A percentile compares a stretch with the other conserved stretches of the same genome.
These are phyloP conservation scores for Proterorhinus semilunaris DNA, from an alignment of 2,113 vertebrate species.

Conservation along the genomic window DNA sequence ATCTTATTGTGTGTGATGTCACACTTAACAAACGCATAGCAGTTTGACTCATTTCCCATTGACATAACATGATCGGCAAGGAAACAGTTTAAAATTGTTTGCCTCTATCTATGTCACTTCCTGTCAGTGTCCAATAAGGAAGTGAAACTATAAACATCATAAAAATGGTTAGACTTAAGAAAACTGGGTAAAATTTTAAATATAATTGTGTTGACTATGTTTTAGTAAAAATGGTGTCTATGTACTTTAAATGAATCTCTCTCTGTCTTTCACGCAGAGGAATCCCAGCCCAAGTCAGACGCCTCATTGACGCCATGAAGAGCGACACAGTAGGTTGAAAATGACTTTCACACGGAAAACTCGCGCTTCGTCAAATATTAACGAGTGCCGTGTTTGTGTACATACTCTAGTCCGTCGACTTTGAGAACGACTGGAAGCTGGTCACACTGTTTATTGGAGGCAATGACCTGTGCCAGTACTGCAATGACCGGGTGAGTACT, in stretches of 20 bases:
- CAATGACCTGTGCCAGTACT: constrained; percentile 91
- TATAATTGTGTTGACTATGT: too few species aligned
- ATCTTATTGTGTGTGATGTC: too few species aligned
- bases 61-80: too few species aligned
- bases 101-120: too few species aligned
- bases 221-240: too few species aligned
- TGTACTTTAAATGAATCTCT: background rate
- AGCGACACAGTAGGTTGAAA: constrained; percentile 76
- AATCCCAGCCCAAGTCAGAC: constrained; percentile 80
- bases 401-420: constrained; percentile 78
- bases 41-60: too few species aligned
- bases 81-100: too few species aligned
- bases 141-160: too few species aligned
- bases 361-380: background rate
- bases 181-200: too few species aligned
- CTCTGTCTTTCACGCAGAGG: constrained; percentile 65
- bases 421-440: constrained; percentile 91
- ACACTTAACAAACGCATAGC: too few species aligned
- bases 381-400: background rate
- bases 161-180: too few species aligned
- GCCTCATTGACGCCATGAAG: constrained; percentile 80
- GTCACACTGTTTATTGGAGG: constrained; percentile 89
- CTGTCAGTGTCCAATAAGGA: too few species aligned
- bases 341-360: background rate
- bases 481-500: constrained; percentile 81